Evolutionary conservation across 2,113 vertebrate genomes (phyloP).

Genomic region (Galbula dea): DNA sequence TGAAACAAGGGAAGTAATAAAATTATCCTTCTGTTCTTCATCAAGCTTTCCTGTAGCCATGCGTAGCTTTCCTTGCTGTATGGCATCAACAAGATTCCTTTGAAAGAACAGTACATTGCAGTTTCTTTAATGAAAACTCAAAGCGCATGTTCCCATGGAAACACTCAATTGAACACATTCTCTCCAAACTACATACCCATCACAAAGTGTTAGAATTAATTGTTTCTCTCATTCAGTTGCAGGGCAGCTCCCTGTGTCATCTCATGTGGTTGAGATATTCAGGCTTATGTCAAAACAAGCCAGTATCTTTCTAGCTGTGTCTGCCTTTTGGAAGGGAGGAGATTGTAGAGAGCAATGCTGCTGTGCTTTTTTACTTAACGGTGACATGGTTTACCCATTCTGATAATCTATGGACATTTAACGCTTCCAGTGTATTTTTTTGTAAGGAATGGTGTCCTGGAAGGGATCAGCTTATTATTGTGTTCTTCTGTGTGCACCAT

Average conservation of each 20-base stretch:
- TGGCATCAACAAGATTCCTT: neutral
- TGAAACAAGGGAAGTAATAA: no score
- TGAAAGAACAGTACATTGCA: neutral
- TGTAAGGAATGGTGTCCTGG: neutral
- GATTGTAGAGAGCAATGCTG: neutral
- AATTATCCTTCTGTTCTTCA: no score
- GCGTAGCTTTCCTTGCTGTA: neutral
- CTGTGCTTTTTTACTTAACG: neutral
- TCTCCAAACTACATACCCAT: neutral
- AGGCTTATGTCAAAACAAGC: neutral
- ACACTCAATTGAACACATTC: neutral
- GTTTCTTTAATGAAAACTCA: neutral
- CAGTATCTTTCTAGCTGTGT: neutral
- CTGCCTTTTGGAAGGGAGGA: neutral
- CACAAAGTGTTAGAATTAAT: neutral
- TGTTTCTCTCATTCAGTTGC: neutral
- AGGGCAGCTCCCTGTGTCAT: neutral
- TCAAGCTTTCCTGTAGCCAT: neutral
- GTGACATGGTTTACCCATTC: neutral
- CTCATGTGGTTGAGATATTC: neutral
- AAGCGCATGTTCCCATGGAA: neutral
- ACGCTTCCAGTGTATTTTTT: neutral
- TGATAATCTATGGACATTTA: neutral
- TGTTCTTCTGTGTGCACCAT: neutral
- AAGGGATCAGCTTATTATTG: no score